These are phyloP conservation scores for Neodiprion pinetum DNA, from an alignment of 1,140 invertebrate genomes.

Conservation along the genomic window DNA sequence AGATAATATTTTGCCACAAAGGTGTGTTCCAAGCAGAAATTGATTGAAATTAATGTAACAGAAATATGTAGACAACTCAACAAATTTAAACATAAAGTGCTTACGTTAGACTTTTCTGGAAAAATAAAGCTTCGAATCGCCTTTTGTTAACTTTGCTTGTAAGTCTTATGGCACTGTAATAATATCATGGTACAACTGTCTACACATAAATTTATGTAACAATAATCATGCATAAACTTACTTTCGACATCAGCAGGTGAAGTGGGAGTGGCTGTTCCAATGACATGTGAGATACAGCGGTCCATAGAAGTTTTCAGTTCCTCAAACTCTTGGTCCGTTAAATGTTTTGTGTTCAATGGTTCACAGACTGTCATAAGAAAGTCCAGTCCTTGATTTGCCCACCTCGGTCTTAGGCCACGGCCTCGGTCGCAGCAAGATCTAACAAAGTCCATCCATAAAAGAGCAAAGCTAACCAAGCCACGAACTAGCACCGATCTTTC, in stretches of 20 bases:
- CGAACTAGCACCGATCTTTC: conserved; percentile 51
- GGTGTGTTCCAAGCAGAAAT: no score
- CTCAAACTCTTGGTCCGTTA: conserved; percentile 81
- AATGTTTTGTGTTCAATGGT: conserved; percentile 76
- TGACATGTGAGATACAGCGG: conserved; percentile 80
- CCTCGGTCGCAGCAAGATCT: conserved; percentile 82
- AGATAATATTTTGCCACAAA: no score
- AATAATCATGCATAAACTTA: conserved; percentile 11
- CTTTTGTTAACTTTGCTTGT: no score
- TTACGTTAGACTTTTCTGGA: no score
- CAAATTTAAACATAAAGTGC: neutral
- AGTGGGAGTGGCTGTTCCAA: conserved; percentile 66
- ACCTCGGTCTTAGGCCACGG: conserved; percentile 80
- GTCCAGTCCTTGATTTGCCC: conserved; percentile 86
- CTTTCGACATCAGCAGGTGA: conserved; percentile 47
- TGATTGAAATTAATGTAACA: no score
- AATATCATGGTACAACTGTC: no score
- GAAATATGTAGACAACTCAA: no score
- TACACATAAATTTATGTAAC: no score
- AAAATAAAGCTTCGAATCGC: neutral
- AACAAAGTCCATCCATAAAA: conserved; percentile 89
- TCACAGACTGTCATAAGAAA: conserved; percentile 85
- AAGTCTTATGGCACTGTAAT: no score
- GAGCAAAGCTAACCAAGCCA: conserved; percentile 77
- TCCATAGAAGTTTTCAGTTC: conserved; percentile 75